Base-by-base conservation (phyloP, 2,113 vertebrate genomes). In the Polypterus senegalus region DNA sequence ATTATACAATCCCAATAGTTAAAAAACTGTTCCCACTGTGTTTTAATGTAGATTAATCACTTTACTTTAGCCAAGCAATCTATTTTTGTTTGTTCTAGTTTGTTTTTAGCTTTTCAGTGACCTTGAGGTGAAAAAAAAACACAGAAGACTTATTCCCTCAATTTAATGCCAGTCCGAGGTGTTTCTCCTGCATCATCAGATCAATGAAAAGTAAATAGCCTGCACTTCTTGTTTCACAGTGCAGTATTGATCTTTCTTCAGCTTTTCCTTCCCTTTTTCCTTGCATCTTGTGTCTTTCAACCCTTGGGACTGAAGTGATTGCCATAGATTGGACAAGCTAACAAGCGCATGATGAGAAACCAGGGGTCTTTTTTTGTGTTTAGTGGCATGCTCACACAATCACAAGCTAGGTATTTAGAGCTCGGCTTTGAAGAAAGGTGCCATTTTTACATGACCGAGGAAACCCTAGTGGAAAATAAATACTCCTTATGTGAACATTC, bases 171-270 rank as follows among this genome's bases (percentile, higher is more conserved):
- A 79, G 86, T 91, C 85, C 84, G 89, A 94, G 92, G 91, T 97
- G 91, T 97, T 97, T 96, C 91, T 98, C 84, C 87, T 88, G 89
- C 91, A 92, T 91, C 93, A 94, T 97, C 90, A 91, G 91, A 98
- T 98, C 96, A 98, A 98, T 98, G 91, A 88, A 92, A 94, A 97
- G 92, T 97, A 98, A 98, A 98, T 97, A 98, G 94, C 92, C 87
- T 89, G 89, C 91, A 94, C 90, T 96, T 94, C 92, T 97, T 94
- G 89, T 93, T 96, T 92, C 91, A 80, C 90, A 82, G 88, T 83
- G 82, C 83, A 73, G 87, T 98, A 98, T 98, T 96, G 94, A 98
- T 98, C 92, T 94, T 91, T 92, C 85, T 92, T 92, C 88, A 89
- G 92, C 86, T 88, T 90, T 88, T 78, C 89, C 90, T 92, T 93